Percentiles rank a stretch among this genome's conserved stretches.
Conservation (phyloP, 2,113 vertebrate species). For the Proteles cristata region DNA sequence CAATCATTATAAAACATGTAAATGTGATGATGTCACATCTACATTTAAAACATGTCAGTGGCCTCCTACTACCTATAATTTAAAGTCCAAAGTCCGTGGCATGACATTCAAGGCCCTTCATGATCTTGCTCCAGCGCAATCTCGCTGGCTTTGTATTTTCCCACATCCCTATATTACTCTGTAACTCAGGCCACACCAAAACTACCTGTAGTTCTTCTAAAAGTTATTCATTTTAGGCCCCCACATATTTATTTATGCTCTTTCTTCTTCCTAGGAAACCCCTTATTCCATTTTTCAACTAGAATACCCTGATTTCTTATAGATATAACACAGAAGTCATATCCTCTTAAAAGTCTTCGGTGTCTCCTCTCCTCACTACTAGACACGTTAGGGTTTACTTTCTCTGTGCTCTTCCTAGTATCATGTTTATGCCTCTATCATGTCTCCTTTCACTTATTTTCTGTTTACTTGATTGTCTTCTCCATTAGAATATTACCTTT, state of each 20-base stretch:
- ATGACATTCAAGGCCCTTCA: neutral
- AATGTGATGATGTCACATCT: neutral
- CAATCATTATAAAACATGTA: neutral
- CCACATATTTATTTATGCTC: neutral
- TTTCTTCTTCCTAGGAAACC: neutral
- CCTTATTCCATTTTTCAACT: neutral
- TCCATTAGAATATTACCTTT: neutral
- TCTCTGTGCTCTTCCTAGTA: neutral
- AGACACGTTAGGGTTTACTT: neutral
- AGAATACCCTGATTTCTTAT: neutral
- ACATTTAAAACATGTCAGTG: conserved; percentile 4
- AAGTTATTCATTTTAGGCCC: neutral
- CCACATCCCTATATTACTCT: neutral
- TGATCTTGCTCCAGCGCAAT: neutral
- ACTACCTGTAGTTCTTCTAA: neutral
- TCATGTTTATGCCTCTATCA: neutral
- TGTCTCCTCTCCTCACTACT: neutral
- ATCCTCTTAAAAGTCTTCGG: neutral
- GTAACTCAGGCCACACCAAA: neutral
- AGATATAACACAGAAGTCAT: neutral
- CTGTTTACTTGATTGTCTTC: neutral
- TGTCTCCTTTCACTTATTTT: conserved; percentile 40
- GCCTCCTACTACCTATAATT: neutral
- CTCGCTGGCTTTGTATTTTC: conserved; percentile 15
- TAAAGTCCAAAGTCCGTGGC: conserved; percentile 36